phyloP scores from a whole-genome alignment of 2,113 vertebrate species.

The Cheirogaleus medius region DNA sequence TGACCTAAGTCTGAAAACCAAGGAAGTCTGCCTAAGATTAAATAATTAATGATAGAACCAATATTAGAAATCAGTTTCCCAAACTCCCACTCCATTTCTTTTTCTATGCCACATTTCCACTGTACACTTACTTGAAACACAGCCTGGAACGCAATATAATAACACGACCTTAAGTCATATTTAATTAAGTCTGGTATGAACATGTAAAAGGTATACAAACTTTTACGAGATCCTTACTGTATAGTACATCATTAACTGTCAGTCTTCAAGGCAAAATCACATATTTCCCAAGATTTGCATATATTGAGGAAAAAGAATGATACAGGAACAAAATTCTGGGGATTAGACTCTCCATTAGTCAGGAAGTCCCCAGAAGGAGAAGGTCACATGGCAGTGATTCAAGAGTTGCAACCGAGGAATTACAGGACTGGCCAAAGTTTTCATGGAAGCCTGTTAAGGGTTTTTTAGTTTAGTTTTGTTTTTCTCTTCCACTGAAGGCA shows the following conservation, averaged over 20 bases:
- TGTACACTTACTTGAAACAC: not conserved
- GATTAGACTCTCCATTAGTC: not conserved
- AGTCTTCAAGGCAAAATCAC: not conserved
- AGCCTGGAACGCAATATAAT: not conserved
- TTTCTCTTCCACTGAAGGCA: not conserved
- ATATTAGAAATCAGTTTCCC: not conserved
- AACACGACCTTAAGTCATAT: not conserved
- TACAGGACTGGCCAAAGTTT: not conserved
- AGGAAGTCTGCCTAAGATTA: not conserved
- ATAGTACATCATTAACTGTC: not conserved
- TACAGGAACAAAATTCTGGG: not conserved
- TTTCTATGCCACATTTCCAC: not conserved
- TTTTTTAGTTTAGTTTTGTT: not conserved
- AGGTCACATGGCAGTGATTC: not conserved
- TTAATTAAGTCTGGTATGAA: not conserved
- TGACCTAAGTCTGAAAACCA: not conserved
- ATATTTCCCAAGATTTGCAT: not conserved
- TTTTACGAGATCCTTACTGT: not conserved
- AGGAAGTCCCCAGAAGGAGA: not conserved
- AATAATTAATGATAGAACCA: not conserved
- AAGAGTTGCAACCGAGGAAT: not conserved
- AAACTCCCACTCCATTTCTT: not conserved
- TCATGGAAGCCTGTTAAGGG: not conserved
- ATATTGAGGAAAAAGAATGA: not conserved
- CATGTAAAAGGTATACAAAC: not conserved